Evolutionary conservation across 2,113 vertebrate genomes (phyloP).

Genomic region (Bubo blakistoni): DNA sequence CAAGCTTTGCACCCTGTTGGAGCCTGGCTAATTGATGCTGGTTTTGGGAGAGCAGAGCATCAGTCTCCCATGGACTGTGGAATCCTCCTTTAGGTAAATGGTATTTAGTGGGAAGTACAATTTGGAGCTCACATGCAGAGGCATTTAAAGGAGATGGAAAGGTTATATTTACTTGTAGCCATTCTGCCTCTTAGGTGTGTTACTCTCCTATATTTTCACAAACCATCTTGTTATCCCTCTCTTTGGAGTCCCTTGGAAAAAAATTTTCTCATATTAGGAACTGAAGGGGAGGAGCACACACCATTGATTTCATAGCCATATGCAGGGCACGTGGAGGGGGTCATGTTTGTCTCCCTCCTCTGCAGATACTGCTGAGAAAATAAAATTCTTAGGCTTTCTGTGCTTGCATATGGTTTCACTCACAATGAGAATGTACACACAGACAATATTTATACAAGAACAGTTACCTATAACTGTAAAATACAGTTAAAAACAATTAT

Average conservation of each 20-base stretch:
- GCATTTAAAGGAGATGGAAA: background rate
- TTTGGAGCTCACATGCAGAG: background rate
- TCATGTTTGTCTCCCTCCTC: background rate
- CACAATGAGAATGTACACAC: background rate
- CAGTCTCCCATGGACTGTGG: background rate
- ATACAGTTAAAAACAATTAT: constrained; percentile 20
- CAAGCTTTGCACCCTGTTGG: background rate
- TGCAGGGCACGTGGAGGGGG: background rate
- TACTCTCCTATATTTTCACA: background rate
- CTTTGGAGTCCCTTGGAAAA: background rate
- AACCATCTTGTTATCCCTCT: background rate
- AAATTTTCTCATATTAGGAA: background rate
- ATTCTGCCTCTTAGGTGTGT: background rate
- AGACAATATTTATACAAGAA: constrained; percentile 7
- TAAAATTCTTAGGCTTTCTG: background rate
- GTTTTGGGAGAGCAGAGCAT: background rate
- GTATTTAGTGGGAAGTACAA: background rate
- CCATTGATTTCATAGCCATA: background rate
- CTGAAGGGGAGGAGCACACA: background rate
- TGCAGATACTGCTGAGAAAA: background rate
- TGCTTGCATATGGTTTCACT: background rate
- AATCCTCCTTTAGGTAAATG: background rate
- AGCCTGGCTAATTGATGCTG: background rate
- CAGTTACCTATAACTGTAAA: constrained; percentile 7
- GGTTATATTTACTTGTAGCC: background rate